Evolutionary conservation across 92 coral and sea anemone genomes (phyloP).

Genomic region (Bergia puertoricense): DNA sequence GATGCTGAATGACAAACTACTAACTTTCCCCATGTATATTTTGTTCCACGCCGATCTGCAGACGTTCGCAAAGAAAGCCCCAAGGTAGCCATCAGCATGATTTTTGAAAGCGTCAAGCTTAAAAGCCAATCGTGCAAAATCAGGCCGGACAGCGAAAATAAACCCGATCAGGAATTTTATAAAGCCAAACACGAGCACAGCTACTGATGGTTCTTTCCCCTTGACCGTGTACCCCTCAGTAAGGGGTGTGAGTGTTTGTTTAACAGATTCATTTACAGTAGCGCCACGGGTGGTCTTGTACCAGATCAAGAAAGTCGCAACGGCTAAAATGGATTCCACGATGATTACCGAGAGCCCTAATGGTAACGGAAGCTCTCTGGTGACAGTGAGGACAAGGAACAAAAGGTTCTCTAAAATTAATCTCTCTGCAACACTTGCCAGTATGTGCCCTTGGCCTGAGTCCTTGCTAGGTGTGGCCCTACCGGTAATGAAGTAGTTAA

Average conservation of each 20-base stretch:
- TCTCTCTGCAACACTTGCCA: conserved; percentile 50
- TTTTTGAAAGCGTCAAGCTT: conserved; percentile 30
- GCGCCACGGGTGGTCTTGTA: conserved; percentile 43
- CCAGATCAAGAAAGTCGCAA: conserved; percentile 40
- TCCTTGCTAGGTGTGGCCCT: conserved; percentile 1
- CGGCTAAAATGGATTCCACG: conserved; percentile 37
- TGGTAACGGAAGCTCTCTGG: conserved; percentile 33
- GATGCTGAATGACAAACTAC: conserved; percentile 48
- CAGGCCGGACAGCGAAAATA: conserved; percentile 39
- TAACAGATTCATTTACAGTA: conserved; percentile 3
- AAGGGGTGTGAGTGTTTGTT: conserved; percentile 30
- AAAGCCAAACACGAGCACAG: conserved; percentile 34
- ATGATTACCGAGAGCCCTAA: conserved; percentile 24
- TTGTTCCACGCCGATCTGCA: conserved; percentile 45
- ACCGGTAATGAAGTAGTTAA: conserved; percentile 28
- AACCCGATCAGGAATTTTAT: conserved; percentile 26
- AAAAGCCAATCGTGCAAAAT: conserved; percentile 24
- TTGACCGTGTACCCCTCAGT: neutral
- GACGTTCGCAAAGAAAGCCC: conserved; percentile 33
- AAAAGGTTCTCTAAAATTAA: conserved; percentile 31
- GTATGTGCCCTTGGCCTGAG: conserved; percentile 40
- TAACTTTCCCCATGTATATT: conserved; percentile 46
- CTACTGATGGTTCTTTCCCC: conserved; percentile 26
- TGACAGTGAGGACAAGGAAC: conserved; percentile 25
- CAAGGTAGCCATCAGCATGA: conserved; percentile 36